phyloP scores from a whole-genome alignment of 2,797 vertebrate genomes.

The Dermochelys coriacea region DNA sequence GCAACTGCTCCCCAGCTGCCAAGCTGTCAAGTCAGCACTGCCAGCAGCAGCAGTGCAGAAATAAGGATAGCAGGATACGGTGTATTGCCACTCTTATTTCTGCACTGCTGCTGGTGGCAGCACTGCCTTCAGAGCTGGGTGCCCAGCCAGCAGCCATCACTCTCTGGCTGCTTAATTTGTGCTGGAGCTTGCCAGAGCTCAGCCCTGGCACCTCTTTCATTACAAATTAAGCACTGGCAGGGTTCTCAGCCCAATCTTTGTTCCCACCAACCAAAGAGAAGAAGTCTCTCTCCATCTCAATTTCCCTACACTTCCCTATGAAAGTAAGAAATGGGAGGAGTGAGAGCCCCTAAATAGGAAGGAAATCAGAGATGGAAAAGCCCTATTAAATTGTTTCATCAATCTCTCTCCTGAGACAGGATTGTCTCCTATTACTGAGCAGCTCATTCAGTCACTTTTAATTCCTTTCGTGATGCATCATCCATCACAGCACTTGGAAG shows the following conservation, averaged over 20 bases:
- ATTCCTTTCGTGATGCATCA: conserved; percentile 3
- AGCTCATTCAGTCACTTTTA: conserved; percentile 18
- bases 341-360: neutral
- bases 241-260: neutral
- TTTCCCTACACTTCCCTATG: neutral
- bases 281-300: neutral
- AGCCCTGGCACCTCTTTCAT: no score
- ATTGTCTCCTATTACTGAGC: neutral
- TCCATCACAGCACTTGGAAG: neutral
- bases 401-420: neutral
- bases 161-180: no score
- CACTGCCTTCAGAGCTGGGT: no score
- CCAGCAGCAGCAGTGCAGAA: no score
- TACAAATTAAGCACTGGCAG: neutral
- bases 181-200: no score
- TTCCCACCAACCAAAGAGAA: neutral
- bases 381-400: neutral
- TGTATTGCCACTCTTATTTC: no score
- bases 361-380: neutral
- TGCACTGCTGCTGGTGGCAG: no score
- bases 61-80: no score
- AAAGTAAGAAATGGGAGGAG: neutral
- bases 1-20: no score
- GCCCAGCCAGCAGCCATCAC: no score
- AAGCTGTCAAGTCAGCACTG: no score